Conservation (phyloP, 2,888 invertebrate genomes). For the Lagria hirta region DNA sequence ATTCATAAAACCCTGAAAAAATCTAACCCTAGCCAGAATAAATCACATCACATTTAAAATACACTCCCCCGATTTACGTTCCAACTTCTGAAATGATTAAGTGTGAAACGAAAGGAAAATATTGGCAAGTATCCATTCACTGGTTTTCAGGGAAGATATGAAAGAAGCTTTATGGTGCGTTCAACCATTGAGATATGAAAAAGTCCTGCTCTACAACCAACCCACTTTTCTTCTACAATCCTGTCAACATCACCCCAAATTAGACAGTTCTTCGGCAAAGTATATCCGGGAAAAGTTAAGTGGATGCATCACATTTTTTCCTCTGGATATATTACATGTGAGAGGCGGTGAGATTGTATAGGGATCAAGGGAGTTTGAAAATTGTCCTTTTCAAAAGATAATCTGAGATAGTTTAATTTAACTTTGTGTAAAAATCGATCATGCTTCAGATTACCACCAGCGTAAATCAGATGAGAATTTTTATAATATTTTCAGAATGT, state of each 20-base stretch:
- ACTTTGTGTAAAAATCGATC: too few relatives aligned
- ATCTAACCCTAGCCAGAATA: constrained; percentile 11
- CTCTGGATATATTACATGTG: constrained; percentile 9
- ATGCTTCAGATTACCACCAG: too few relatives aligned
- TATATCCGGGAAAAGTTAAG: constrained; percentile 12
- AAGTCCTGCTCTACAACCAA: constrained; percentile 22
- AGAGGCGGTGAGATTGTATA: constrained; percentile 24
- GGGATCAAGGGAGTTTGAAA: constrained; percentile 26
- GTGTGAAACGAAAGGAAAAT: constrained; percentile 34
- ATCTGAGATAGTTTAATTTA: constrained; percentile 13
- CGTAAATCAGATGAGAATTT: too few relatives aligned
- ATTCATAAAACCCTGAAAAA: too few relatives aligned
- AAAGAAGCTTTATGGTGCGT: constrained; percentile 38
- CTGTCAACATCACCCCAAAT: constrained; percentile 4
- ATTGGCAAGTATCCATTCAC: constrained; percentile 39
- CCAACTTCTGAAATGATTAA: constrained; percentile 30
- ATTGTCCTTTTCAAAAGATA: too few relatives aligned
- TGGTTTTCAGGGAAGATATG: constrained; percentile 34
- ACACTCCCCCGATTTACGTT: constrained; percentile 21
- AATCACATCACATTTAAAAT: constrained; percentile 30
- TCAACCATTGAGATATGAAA: constrained; percentile 28
- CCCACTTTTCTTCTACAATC: constrained; percentile 7
- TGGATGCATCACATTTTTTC: constrained; percentile 17
- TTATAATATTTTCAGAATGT: too few relatives aligned
- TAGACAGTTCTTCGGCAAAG: constrained; percentile 10